Evolutionary conservation across 2,888 invertebrate genomes (phyloP).

Genomic region (Yponomeuta cagnagella): DNA sequence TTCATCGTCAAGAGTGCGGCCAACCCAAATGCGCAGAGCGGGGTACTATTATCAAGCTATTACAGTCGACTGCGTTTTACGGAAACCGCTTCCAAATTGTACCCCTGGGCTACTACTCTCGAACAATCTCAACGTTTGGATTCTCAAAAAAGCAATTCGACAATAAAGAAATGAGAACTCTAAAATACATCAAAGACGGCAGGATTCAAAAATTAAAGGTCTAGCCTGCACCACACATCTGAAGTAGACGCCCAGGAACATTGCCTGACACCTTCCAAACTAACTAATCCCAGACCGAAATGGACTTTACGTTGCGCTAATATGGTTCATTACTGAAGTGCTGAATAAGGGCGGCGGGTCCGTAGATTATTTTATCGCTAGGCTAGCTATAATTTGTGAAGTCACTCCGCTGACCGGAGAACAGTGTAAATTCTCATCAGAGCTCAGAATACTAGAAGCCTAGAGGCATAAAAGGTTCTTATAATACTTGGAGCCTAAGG

Average conservation of each 20-base stretch:
- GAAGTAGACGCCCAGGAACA: not conserved
- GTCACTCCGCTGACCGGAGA: not conserved
- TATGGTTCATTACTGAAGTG: not conserved
- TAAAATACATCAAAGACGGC: not conserved
- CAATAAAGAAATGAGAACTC: too few species aligned
- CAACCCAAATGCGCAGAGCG: slow-evolving; percentile 12
- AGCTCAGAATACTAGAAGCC: not conserved
- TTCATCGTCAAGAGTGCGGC: slow-evolving; percentile 9
- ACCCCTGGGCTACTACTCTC: slow-evolving; percentile 7
- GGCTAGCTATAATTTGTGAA: slow-evolving; percentile 4
- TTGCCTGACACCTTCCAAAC: not conserved
- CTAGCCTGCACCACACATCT: not conserved
- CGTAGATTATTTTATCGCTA: slow-evolving; percentile 6
- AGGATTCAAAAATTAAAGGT: not conserved
- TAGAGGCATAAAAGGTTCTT: not conserved
- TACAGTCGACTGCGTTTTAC: slow-evolving; percentile 32
- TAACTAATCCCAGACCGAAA: not conserved
- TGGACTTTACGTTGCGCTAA: not conserved
- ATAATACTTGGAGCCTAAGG: not conserved
- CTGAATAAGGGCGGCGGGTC: not conserved
- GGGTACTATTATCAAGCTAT: slow-evolving; percentile 30
- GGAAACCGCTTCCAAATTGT: slow-evolving; percentile 34
- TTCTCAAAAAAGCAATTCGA: too few species aligned
- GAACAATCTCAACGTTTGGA: not conserved
- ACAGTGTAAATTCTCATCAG: not conserved